Evolutionary conservation across 2,113 vertebrate genomes (phyloP), one percentile per base, ranked within the genome.

Genomic region (Hemichromis elongatus): DNA sequence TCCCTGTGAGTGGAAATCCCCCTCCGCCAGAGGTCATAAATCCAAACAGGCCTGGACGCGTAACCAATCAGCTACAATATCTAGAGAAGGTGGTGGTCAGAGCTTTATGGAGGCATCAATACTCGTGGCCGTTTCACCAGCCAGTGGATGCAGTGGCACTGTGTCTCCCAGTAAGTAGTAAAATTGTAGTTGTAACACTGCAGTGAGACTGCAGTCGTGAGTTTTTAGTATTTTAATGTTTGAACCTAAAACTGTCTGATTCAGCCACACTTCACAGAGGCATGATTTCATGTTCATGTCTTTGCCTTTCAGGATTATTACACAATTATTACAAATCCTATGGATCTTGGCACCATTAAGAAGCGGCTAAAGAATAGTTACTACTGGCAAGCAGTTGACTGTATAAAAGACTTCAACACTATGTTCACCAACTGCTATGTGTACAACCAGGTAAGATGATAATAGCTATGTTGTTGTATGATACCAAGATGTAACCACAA

Each of bases 361-460:
- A 98, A 97, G 87, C 96, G 98, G 16, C 96, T 99, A 85, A 97
- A 98, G 89, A 96, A 98, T 87, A 97, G 96, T 80, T 99, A 98
- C 88, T 99, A 99, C 86, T 95, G 93, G 86, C 95, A 96, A 81
- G 97, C 97, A 80, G 89, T 94, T 42, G 97, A 99, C 82, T 99
- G 98, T 79, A 92, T 99, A 56, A 95, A 97, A 85, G 98, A 99
- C 92, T 97, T 99, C 83, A 97, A 97, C 86, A 96, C 89, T 0
- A 97, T 99, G 97, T 99, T 99, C 90, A 96, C 94, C 77, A 99
- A 99, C 92, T 99, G 98, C 90, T 98, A 98, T 54, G 77, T 96
- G 59, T 99, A 99, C 90, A 99, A 99, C 91, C 97, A 95, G 96
- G 97, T 98, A 96, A 90, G 95, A 79, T 5, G 2, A 52, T 7